A percentile compares a stretch with the other conserved stretches of the same genome.
These are phyloP conservation scores for Dione vanillae DNA, from an alignment of 2,888 invertebrate species.

Conservation along the genomic window DNA sequence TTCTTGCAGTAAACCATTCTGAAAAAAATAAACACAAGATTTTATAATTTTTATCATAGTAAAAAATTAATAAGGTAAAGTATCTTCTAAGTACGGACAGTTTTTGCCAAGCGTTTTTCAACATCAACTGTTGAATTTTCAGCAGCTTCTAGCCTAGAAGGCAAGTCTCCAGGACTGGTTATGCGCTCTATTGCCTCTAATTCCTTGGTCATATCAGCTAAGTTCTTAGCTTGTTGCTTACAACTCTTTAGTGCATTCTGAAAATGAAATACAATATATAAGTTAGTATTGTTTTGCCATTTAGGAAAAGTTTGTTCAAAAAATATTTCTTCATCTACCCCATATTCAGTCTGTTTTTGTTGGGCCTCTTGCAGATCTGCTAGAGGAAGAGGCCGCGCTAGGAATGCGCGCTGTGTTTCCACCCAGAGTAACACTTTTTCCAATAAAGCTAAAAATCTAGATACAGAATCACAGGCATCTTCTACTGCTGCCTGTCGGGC, in stretches of 20 bases:
- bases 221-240: slow-evolving; percentile 93
- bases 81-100: slow-evolving; percentile 83
- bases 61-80: not conserved
- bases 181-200: slow-evolving; percentile 92
- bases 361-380: slow-evolving; percentile 92
- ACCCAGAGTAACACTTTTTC: slow-evolving; percentile 93
- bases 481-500: slow-evolving; percentile 93
- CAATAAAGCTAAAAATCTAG: slow-evolving; percentile 92
- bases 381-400: slow-evolving; percentile 90
- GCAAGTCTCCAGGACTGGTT: slow-evolving; percentile 93
- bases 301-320: not conserved
- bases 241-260: slow-evolving; percentile 94
- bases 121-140: slow-evolving; percentile 94
- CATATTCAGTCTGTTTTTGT: slow-evolving; percentile 94
- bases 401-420: slow-evolving; percentile 91
- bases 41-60: not conserved
- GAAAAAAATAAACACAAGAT: slow-evolving; percentile 58
- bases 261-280: slow-evolving; percentile 40
- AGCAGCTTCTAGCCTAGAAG: slow-evolving; percentile 92
- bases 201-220: slow-evolving; percentile 96
- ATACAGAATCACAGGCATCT: slow-evolving; percentile 94
- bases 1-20: slow-evolving; percentile 95
- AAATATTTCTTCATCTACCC: slow-evolving; percentile 78
- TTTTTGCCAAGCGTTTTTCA: slow-evolving; percentile 92
- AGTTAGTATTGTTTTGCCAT: not conserved